Conservation (phyloP, 2,113 vertebrate genomes). For the Phylloscopus trochiloides region DNA sequence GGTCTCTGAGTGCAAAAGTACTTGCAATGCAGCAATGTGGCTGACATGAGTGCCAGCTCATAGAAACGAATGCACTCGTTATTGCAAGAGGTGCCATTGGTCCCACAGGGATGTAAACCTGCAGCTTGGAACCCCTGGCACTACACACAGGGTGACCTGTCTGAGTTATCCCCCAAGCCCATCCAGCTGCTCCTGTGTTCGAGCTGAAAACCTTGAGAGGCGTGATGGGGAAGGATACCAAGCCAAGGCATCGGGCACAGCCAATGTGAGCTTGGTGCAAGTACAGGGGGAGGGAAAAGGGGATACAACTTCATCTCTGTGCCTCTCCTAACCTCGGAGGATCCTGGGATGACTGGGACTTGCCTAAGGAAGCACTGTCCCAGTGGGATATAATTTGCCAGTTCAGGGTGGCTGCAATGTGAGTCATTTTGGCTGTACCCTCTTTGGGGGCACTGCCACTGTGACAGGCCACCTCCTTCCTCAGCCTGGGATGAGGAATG, state of each 20-base stretch:
- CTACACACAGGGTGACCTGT: background rate
- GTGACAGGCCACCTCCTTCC: background rate
- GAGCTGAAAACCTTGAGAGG: background rate
- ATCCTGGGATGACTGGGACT: background rate
- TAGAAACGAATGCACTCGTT: background rate
- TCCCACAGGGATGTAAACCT: background rate
- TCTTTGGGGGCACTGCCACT: background rate
- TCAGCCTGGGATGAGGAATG: background rate
- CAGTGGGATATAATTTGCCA: background rate
- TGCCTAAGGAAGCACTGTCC: background rate
- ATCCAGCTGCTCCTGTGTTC: background rate
- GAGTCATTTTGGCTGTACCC: background rate
- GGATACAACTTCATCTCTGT: background rate
- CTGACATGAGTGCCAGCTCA: background rate
- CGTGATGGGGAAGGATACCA: background rate
- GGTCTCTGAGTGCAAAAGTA: background rate
- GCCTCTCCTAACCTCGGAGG: background rate
- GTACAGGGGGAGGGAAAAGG: background rate
- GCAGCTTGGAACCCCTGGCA: background rate
- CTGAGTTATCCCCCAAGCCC: background rate
- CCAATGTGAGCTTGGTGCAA: fast-evolving
- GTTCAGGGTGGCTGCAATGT: background rate
- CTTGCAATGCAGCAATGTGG: fast-evolving
- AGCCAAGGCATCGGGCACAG: background rate
- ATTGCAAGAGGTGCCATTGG: background rate